Evolutionary conservation across 2,888 invertebrate species (phyloP).

Genomic region (Drosophila cognata): DNA sequence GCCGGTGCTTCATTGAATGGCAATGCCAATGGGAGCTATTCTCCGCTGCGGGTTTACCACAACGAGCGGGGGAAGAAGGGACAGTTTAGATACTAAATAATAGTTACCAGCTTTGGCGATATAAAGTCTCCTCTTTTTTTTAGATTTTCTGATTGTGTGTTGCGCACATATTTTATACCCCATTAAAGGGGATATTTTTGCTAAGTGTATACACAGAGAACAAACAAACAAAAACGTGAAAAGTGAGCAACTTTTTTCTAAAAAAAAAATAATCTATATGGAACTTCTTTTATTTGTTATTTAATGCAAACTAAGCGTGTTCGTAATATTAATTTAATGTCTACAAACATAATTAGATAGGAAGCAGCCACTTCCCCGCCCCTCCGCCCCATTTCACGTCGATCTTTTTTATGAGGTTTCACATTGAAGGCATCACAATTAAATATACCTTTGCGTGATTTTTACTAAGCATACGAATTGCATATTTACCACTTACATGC

Average conservation of each 20-base stretch:
- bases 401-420: conserved; percentile 47
- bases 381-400: conserved; percentile 31
- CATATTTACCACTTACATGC: conserved; percentile 33
- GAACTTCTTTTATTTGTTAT: conserved; percentile 74
- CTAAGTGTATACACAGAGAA: conserved; percentile 71
- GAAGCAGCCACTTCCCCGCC: conserved; percentile 42
- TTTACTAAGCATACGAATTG: conserved; percentile 63
- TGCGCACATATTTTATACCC: conserved; percentile 23
- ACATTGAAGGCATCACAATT: conserved; percentile 64
- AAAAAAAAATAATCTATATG: conserved; percentile 31
- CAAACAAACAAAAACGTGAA: conserved; percentile 14
- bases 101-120: conserved; percentile 15
- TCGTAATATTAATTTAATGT: conserved; percentile 72
- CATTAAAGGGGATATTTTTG: conserved; percentile 61
- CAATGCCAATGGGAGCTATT: conserved; percentile 89
- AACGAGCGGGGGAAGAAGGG: conserved; percentile 92
- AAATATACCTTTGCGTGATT: conserved; percentile 75
- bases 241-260: conserved; percentile 33
- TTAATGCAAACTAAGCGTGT: conserved; percentile 76
- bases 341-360: conserved; percentile 44
- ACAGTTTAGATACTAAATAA: conserved; percentile 90
- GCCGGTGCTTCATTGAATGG: conserved; percentile 78
- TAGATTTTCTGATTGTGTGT: conserved; percentile 31
- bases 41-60: conserved; percentile 92
- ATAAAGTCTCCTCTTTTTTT: conserved; percentile 3